Conservation (phyloP, 2,797 vertebrate genomes). For the Trachurus trachurus region DNA sequence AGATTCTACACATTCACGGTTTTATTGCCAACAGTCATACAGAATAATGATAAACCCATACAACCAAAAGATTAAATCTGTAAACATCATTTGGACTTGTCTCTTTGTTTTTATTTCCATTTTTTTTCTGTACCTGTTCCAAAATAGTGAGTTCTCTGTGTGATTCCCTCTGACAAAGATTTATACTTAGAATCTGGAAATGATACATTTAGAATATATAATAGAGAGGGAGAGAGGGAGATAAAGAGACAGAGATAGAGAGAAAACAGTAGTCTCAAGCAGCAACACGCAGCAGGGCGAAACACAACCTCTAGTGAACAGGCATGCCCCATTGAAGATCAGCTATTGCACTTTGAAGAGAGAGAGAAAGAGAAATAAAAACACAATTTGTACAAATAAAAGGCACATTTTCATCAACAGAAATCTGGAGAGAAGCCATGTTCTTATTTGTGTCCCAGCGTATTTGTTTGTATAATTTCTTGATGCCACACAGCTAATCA, state of each 20-base stretch:
- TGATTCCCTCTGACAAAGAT: conserved; percentile 77
- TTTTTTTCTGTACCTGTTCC: conserved; percentile 70
- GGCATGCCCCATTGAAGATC: conserved; percentile 80
- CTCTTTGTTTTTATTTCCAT: conserved; percentile 67
- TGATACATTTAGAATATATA: conserved; percentile 82
- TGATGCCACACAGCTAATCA: conserved; percentile 49
- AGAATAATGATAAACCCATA: conserved; percentile 84
- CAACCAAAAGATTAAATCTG: conserved; percentile 86
- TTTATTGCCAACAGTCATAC: conserved; percentile 90
- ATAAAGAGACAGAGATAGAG: conserved; percentile 56
- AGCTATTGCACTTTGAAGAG: conserved; percentile 81
- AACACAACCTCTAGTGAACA: conserved; percentile 78
- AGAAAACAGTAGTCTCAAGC: conserved; percentile 75
- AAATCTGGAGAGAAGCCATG: conserved; percentile 76
- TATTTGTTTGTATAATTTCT: conserved; percentile 63
- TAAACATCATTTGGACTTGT: conserved; percentile 85
- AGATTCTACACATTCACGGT: conserved; percentile 78
- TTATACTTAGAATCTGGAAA: conserved; percentile 80
- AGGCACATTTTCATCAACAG: conserved; percentile 84
- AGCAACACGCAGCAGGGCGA: conserved; percentile 81
- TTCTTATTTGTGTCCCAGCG: conserved; percentile 60
- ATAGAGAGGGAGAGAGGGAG: conserved; percentile 64
- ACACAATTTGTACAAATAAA: conserved; percentile 77
- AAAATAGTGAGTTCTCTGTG: conserved; percentile 81
- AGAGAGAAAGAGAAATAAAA: conserved; percentile 61